Base-by-base conservation (phyloP, 1,140 invertebrate species). In the Melanaphis sacchari region DNA sequence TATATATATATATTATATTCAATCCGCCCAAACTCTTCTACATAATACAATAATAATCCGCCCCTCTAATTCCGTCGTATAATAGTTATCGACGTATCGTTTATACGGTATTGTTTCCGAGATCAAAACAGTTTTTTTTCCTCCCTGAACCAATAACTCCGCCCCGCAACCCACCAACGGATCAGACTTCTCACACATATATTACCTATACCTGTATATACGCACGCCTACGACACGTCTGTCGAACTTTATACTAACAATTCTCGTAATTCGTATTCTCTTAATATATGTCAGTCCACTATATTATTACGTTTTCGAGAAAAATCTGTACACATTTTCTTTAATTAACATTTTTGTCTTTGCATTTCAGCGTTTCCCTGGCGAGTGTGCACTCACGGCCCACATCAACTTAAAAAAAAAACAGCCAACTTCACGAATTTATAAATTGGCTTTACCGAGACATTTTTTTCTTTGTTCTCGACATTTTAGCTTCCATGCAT, bases 91-190 rank as follows among this genome's bases (percentile, higher is more conserved):
- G 46, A 54, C 46, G 22, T 85, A 93, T 93, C 81, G 81, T 85
- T 84, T 52, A 81, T 85, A 85, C 91, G 41, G 84, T 93, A 93
- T 93, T 93, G 91, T 85, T 52, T 92, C 31, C 91, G 91, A 40
- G 91, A 46, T 93, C 81, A 40, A 40, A 93, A 52, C n/a, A 1
- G 81, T 59, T 85, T 84, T 46, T 41, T 43, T 46, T 31, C 46
- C 8, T 36, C 46, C 43, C 85, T 31, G 11, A 9, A 85, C n/a
- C 41, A 46, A 4, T 15, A 41, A n/a, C 31, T 5, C 31, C 59
- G 5, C 15, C 15, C 0, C 0, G n/a, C 31, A 3, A n/a, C 18
- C 59, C 31, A 5, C 11, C 31, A 15, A 31, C 26, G 9, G 9
- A 11, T 11, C 54, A 59, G 26, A 66, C 31, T n/a, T 31, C 31